These are phyloP conservation scores for Equus przewalskii DNA, from an alignment of 2,113 vertebrate species.

Conservation along the genomic window DNA sequence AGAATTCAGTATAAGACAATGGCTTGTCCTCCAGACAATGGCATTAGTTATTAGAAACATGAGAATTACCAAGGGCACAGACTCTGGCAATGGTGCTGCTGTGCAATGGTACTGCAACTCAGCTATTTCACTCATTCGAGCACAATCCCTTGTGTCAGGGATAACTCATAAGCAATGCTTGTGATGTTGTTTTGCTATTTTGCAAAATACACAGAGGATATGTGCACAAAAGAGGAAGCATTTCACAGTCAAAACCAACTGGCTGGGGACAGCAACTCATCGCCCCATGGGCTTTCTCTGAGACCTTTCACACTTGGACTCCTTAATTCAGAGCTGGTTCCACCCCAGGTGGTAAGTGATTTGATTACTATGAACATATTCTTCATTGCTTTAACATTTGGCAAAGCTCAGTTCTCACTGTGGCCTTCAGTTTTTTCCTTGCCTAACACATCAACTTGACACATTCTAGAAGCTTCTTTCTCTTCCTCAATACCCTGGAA, in stretches of 20 bases:
- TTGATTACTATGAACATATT: neutral
- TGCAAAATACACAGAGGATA: neutral
- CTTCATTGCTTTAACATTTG: neutral
- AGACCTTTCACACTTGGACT: neutral
- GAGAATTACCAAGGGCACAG: neutral
- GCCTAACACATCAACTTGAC: neutral
- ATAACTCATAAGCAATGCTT: neutral
- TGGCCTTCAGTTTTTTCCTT: neutral
- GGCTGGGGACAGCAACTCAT: neutral
- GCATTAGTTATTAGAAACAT: neutral
- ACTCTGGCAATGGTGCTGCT: neutral
- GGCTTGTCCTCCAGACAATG: neutral
- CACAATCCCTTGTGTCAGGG: neutral
- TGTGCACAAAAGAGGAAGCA: neutral
- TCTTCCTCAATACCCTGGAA: neutral
- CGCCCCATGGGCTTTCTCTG: neutral
- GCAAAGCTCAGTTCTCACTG: neutral
- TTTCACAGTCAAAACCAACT: neutral
- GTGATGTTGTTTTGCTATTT: neutral
- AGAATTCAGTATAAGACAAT: neutral
- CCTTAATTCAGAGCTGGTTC: neutral
- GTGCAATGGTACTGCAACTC: no score
- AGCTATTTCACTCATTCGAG: neutral
- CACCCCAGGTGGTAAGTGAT: neutral
- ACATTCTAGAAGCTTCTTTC: neutral